These are phyloP conservation scores for Alviniconcha strummeri DNA, from an alignment of 2,888 invertebrate genomes.

Conservation along the genomic window DNA sequence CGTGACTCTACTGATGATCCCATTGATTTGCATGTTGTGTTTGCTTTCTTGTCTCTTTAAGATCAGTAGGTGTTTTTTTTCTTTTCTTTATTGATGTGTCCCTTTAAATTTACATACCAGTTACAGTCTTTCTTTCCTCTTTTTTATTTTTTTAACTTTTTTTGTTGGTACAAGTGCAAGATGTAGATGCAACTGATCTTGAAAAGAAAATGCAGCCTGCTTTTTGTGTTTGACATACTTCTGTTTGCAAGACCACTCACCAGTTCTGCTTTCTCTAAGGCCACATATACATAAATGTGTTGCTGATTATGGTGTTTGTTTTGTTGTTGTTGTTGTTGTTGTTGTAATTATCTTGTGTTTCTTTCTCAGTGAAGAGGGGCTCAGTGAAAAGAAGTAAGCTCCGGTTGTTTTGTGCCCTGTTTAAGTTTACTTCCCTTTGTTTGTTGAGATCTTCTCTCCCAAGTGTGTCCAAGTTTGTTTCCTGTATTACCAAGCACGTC, in stretches of 20 bases:
- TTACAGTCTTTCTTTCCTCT: not conserved
- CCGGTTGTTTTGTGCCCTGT: not conserved
- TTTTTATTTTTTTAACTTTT: not conserved
- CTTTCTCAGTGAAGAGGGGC: constrained; percentile 35
- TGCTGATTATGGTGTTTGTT: not conserved
- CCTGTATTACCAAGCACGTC: too few species aligned
- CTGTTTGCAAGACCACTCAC: too few species aligned
- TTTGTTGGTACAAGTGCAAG: not conserved
- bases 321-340: not conserved
- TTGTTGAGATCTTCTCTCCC: not conserved
- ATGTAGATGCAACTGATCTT: too few species aligned
- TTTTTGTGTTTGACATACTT: too few species aligned
- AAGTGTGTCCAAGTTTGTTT: too few species aligned
- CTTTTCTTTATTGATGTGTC: not conserved
- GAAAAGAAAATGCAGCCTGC: too few species aligned
- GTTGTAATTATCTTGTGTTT: not conserved
- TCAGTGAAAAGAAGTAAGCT: constrained; percentile 35
- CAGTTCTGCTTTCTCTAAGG: too few species aligned
- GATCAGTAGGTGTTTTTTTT: not conserved
- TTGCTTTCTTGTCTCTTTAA: not conserved
- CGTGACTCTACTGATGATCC: constrained; percentile 21
- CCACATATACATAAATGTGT: too few species aligned
- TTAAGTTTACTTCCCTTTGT: not conserved
- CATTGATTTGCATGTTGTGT: constrained; percentile 16
- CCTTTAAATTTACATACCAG: too few species aligned